Base-by-base conservation (phyloP, 30 jellyfish, hydroid and myxozoan genomes). In the Morbakka virulenta region DNA sequence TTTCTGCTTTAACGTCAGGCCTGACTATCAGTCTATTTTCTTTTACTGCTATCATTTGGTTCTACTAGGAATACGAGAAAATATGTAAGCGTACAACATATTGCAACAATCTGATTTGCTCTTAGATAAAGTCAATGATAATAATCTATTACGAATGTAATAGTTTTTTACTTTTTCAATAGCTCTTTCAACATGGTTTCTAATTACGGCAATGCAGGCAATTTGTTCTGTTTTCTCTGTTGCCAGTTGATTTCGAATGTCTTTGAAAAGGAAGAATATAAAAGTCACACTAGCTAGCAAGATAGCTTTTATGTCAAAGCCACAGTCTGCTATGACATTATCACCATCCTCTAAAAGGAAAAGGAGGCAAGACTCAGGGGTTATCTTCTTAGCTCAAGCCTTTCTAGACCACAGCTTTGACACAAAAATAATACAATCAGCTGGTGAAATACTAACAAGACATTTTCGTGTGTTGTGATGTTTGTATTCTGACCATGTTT, bases 251-350 rank as follows among this genome's bases (percentile, higher is more conserved):
- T 35, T 32, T 12, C 85, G 17, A 17, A 50, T 14, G 13, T 71
- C 76, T 30, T 32, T 52, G 32, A 35, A 53, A n/a, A n/a, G n/a
- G n/a, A n/a, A n/a, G n/a, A n/a, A n/a, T n/a, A n/a, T n/a, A 17
- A 64, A 52, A 11, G 77, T 65, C 9, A 67, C 84, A 65, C 67
- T 64, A 41, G 35, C 31, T 22, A 86, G 84, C 13, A 81, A 35
- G 28, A 50, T 61, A 70, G 51, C 83, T 35, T 29, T 71, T 9
- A 81, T 68, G 64, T 51, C 89, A 36, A 81, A 81, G 41, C 93
- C 93, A 67, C 76, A 73, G 81, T 69, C 89, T 23, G 93, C n/a
- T n/a, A n/a, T n/a, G n/a, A 81, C 52, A 52, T 69, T 67, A 47
- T 70, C 93, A 50, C 93, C 93, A 69, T 12, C 67, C 0, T 69